Conservation (phyloP, 2,888 invertebrate species). For the Ectemnius continuus region DNA sequence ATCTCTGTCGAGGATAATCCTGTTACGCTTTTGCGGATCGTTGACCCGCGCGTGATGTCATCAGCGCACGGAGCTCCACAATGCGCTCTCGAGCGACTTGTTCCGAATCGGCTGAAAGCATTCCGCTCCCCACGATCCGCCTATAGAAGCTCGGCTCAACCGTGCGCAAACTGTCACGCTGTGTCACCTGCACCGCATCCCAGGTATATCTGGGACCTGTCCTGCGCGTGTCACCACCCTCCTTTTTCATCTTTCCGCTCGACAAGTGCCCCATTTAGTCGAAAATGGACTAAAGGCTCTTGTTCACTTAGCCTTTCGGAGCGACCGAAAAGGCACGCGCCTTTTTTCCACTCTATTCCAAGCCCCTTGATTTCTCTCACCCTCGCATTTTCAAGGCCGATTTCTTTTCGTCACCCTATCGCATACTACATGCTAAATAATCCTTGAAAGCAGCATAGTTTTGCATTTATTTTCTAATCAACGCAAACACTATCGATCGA, state of each 20-base stretch:
- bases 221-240: conserved; percentile 47
- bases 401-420: too few relatives aligned
- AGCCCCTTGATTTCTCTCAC: not conserved
- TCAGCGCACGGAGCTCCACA: conserved; percentile 38
- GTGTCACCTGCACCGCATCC: conserved; percentile 61
- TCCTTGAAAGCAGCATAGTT: too few relatives aligned
- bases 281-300: conserved; percentile 16
- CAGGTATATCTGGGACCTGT: conserved; percentile 32
- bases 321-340: conserved; percentile 17
- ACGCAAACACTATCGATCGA: too few relatives aligned
- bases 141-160: conserved; percentile 35
- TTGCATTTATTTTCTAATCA: not conserved
- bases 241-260: conserved; percentile 24
- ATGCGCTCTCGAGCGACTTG: conserved; percentile 31
- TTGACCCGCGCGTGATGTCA: conserved; percentile 67
- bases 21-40: conserved; percentile 66
- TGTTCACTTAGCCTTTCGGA: not conserved
- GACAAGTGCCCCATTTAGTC: conserved; percentile 62
- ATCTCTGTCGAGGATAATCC: conserved; percentile 62
- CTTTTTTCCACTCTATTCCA: not conserved
- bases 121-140: conserved; percentile 24
- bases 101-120: conserved; percentile 40
- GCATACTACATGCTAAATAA: not conserved
- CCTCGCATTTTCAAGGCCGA: not conserved
- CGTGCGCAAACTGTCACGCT: conserved; percentile 67